A percentile compares a stretch with the other conserved stretches of the same genome.
Evolutionary conservation across 2,797 vertebrate species (phyloP).

Genomic region (Decapterus maruadsi): DNA sequence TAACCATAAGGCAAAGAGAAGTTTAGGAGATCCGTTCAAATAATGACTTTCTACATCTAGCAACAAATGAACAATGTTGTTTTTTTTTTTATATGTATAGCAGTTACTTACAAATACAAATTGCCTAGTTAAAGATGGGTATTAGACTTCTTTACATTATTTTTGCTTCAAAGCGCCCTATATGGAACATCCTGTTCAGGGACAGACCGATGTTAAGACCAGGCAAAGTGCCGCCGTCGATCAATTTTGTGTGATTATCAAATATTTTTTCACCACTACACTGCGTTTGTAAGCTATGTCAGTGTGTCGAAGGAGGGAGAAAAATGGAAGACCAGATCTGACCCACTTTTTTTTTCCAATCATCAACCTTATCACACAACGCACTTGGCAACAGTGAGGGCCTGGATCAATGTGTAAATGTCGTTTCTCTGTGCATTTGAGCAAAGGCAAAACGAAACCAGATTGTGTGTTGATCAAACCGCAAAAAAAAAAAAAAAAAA

Average conservation of each 20-base stretch:
- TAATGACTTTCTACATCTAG: conserved; percentile 64
- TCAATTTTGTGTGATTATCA: conserved; percentile 49
- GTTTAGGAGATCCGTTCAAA: conserved; percentile 57
- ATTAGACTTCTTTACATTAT: conserved; percentile 61
- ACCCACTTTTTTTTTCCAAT: conserved; percentile 45
- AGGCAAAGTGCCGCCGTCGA: conserved; percentile 61
- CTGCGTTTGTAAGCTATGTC: conserved; percentile 46
- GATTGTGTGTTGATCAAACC: conserved; percentile 25
- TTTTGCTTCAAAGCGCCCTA: conserved; percentile 58
- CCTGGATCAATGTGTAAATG: conserved; percentile 41
- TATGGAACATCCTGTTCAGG: conserved; percentile 47
- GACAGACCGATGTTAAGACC: conserved; percentile 42
- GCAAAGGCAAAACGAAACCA: conserved; percentile 31
- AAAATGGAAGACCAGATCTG: conserved; percentile 78
- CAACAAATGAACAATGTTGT: conserved; percentile 59
- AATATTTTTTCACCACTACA: conserved; percentile 53
- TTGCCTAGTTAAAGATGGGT: conserved; percentile 50
- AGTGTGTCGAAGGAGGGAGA: conserved; percentile 50
- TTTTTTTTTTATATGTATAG: conserved; percentile 61
- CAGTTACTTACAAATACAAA: conserved; percentile 69
- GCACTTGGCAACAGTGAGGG: conserved; percentile 38
- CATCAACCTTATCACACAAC: conserved; percentile 30
- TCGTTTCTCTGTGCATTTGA: conserved; percentile 39
- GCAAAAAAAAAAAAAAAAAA: conserved; percentile 10
- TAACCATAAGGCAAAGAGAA: conserved; percentile 56